A percentile compares a stretch with the other conserved stretches of the same genome.
These are phyloP conservation scores for Acipenser transmontanus DNA, from an alignment of 2,797 vertebrate species.

Conservation along the genomic window DNA sequence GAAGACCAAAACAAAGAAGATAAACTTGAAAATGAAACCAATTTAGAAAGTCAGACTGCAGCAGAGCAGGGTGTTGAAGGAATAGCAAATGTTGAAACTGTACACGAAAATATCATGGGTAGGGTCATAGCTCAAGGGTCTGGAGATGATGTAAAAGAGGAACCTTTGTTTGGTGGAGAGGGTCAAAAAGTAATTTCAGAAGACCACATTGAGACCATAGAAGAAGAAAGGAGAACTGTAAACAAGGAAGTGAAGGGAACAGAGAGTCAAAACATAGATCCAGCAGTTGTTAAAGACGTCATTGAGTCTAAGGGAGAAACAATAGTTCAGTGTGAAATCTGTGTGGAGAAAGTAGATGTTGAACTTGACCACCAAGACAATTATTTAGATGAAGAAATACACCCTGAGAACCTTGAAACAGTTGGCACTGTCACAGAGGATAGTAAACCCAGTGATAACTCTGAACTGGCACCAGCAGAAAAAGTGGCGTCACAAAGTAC, in stretches of 20 bases:
- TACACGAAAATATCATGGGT: neutral
- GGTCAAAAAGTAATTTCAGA: slow-evolving; percentile 19
- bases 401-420: neutral
- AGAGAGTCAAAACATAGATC: slow-evolving; percentile 13
- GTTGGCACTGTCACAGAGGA: neutral
- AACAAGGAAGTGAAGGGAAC: neutral
- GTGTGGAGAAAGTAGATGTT: neutral
- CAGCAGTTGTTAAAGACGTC: slow-evolving; percentile 6
- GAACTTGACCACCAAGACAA: neutral
- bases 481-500: neutral
- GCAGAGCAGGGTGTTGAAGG: neutral
- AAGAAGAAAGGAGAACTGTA: neutral
- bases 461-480: neutral
- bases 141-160: slow-evolving; percentile 1
- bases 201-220: slow-evolving; percentile 1
- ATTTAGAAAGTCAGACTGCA: neutral
- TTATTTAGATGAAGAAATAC: neutral
- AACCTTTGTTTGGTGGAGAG: neutral
- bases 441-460: neutral
- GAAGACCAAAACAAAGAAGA: slow-evolving; percentile 8
- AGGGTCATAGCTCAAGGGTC: neutral
- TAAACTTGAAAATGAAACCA: neutral
- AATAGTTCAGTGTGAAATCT: slow-evolving; percentile 7
- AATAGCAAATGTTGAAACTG: neutral
- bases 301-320: slow-evolving; percentile 12